phyloP scores from a whole-genome alignment of 2,888 invertebrate genomes.

The Toxonevra muliebris region DNA sequence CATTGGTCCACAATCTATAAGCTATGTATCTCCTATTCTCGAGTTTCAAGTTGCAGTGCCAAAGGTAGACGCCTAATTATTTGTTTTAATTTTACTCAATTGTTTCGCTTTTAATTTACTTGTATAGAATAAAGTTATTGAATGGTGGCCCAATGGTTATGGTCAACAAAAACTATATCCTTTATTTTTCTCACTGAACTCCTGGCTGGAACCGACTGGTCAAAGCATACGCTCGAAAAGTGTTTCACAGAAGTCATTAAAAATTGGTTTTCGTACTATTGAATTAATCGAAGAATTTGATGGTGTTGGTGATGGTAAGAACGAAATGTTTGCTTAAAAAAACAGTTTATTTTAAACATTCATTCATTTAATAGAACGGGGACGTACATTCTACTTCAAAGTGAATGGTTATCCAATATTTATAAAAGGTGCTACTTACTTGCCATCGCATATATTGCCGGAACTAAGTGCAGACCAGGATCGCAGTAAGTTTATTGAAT shows the following conservation, averaged over 20 bases:
- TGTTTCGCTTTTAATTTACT: background rate
- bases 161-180: slow-evolving; percentile 82
- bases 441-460: slow-evolving; percentile 85
- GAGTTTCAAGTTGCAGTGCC: slow-evolving; percentile 52
- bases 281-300: slow-evolving; percentile 79
- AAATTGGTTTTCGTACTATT: slow-evolving; percentile 86
- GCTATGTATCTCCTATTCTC: slow-evolving; percentile 43
- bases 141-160: slow-evolving; percentile 97
- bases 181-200: slow-evolving; percentile 67
- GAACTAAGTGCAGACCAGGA: slow-evolving; percentile 71
- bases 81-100: background rate
- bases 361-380: slow-evolving; percentile 64
- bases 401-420: slow-evolving; percentile 87
- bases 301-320: slow-evolving; percentile 36
- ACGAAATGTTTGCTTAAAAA: background rate
- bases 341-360: background rate
- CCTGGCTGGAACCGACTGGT: slow-evolving; percentile 47
- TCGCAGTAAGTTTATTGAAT: slow-evolving; percentile 59
- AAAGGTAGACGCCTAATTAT: slow-evolving; percentile 36
- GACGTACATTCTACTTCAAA: slow-evolving; percentile 84
- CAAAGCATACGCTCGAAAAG: slow-evolving; percentile 47
- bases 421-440: slow-evolving; percentile 94
- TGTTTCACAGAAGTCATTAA: slow-evolving; percentile 67
- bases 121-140: slow-evolving; percentile 66
- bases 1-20: slow-evolving; percentile 39